Percentiles rank a stretch among this genome's conserved stretches.
Conservation (phyloP, 2,113 vertebrate genomes). For the Pontoporia blainvillei region DNA sequence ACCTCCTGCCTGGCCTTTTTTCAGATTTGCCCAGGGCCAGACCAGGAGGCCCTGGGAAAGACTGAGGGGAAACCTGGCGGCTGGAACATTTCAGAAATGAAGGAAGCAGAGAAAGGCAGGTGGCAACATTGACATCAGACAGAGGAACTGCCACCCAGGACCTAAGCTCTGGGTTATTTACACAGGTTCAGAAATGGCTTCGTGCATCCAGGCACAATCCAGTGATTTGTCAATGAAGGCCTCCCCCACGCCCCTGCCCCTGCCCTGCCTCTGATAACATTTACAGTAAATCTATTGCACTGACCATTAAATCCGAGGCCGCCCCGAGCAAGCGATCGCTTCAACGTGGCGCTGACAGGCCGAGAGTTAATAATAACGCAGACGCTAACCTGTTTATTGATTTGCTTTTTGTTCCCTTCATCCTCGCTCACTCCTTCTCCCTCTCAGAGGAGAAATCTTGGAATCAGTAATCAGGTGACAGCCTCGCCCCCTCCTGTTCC, state of each 20-base stretch:
- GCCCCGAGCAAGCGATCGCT: slow-evolving; percentile 85
- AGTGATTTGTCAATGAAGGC: slow-evolving; percentile 78
- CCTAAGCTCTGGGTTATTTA: slow-evolving; percentile 65
- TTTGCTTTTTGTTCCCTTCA: slow-evolving; percentile 88
- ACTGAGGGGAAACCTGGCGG: neutral
- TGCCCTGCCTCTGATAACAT: slow-evolving; percentile 80
- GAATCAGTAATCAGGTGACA: slow-evolving; percentile 89
- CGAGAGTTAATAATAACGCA: slow-evolving; percentile 85
- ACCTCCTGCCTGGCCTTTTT: neutral
- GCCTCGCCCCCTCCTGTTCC: slow-evolving; percentile 78
- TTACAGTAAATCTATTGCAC: slow-evolving; percentile 88
- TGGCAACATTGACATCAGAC: neutral
- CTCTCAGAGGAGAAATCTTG: slow-evolving; percentile 83
- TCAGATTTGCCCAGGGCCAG: neutral
- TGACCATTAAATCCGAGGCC: slow-evolving; percentile 85
- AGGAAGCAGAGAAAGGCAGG: neutral
- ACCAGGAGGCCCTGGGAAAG: neutral
- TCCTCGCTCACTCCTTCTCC: slow-evolving; percentile 82
- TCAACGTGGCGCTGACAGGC: slow-evolving; percentile 85
- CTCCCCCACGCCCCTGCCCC: slow-evolving; percentile 40
- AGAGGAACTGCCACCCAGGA: slow-evolving; percentile 41
- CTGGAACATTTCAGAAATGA: neutral
- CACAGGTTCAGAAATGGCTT: slow-evolving; percentile 77
- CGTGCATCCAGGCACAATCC: slow-evolving; percentile 71
- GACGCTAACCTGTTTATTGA: slow-evolving; percentile 90